Evolutionary conservation across 2,113 vertebrate genomes (phyloP).

Genomic region (Antechinus stuartii): DNA sequence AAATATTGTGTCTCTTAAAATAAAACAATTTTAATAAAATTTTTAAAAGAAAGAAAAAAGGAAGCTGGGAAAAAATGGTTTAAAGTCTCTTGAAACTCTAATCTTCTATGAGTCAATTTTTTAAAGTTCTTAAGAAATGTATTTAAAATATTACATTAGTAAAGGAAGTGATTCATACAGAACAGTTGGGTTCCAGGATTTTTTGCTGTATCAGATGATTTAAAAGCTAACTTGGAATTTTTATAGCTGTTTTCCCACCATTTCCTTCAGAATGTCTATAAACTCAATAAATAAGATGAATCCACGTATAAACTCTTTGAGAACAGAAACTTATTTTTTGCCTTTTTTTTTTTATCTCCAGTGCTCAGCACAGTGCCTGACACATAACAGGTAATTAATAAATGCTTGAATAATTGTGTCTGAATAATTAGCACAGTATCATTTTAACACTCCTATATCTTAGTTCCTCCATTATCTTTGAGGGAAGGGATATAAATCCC

Average conservation of each 20-base stretch:
- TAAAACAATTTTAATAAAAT: background rate
- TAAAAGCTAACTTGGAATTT: background rate
- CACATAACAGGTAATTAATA: background rate
- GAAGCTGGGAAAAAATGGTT: background rate
- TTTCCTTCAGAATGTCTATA: background rate
- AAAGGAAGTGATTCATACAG: background rate
- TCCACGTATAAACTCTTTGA: background rate
- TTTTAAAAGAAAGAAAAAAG: background rate
- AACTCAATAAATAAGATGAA: background rate
- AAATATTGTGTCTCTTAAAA: background rate
- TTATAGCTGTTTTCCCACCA: background rate
- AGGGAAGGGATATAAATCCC: background rate
- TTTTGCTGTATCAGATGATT: background rate
- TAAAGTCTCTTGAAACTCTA: background rate
- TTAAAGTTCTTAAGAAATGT: background rate
- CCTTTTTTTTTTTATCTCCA: background rate
- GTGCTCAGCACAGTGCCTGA: background rate
- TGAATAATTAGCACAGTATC: background rate
- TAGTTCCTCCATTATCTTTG: background rate
- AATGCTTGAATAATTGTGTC: background rate
- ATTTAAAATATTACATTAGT: background rate
- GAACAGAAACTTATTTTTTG: too few species aligned
- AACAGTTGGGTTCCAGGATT: background rate
- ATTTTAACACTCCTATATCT: background rate
- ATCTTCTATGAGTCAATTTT: background rate